Base-by-base conservation (phyloP, 2,113 vertebrate species). In the Puntigrus tetrazona region DNA sequence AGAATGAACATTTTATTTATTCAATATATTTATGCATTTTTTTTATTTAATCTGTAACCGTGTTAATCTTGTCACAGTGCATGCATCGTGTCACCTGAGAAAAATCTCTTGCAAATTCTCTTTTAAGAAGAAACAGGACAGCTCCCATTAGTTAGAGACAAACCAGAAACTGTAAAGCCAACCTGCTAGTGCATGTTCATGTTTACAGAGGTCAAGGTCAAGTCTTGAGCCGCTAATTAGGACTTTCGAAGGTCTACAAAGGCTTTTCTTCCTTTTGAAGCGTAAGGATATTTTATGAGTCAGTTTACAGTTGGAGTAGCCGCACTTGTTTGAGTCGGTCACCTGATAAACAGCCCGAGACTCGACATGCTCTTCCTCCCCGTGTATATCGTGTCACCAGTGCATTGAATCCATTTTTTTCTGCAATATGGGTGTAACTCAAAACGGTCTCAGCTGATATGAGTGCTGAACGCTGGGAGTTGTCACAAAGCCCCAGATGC, bases 181-280 rank as follows among this genome's bases (percentile, higher is more conserved):
- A 29, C 61, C 9, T 55, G n/a, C 8, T 9, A 78, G 65, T 63
- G 65, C 69, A 41, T 79, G 79, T 82, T 82, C 41, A 45, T 45
- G 55, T 34, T 59, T 31, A 31, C 22, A 31, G 36, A 63, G 87
- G 78, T 85, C 73, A 87, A 47, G 13, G 20, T 18, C 55, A 61
- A 84, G 87, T n/a, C 75, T 70, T 47, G 36, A 77, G 55, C 25
- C 22, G 27, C 61, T 89, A 87, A 87, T 81, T 84, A 14, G 81
- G 65, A 43, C 55, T 72, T 84, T 67, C 36, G 65, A 77, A 69
- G 50, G 20, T 72, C 38, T 38, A 73, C 27, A 57, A 61, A 81
- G 77, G 9, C 10, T 67, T 81, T 76, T 69, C 29, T 43, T 57
- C 4, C 4, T 59, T 78, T 38, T 65, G 78, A 78, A 78, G 45